Evolutionary conservation across 53 echinoderm and acorn worm genomes (phyloP).

Genomic region (Henricia sp.): DNA sequence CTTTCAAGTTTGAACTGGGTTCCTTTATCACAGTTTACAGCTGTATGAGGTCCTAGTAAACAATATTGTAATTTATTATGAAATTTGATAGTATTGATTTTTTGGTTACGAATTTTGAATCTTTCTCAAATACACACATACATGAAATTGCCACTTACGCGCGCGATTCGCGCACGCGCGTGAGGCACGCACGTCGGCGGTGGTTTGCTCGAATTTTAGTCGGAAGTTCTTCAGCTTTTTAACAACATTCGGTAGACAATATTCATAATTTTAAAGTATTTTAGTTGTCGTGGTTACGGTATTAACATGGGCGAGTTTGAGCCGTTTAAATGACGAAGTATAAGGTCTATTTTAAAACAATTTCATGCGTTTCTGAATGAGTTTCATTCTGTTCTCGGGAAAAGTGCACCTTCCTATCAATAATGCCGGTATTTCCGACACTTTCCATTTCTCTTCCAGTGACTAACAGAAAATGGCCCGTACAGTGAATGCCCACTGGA

Average conservation of each 20-base stretch:
- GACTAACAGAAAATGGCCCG: slow-evolving; percentile 11
- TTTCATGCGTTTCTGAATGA: not conserved
- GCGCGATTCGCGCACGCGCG: no score
- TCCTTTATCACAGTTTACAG: no score
- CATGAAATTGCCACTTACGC: no score
- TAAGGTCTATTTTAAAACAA: not conserved
- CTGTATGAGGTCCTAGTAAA: no score
- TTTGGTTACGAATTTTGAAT: no score
- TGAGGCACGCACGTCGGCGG: no score
- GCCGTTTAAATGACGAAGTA: not conserved
- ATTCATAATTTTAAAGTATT: not conserved
- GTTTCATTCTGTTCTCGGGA: not conserved
- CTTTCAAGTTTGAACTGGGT: no score
- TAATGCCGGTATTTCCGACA: slow-evolving; percentile 6
- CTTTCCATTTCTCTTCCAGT: not conserved
- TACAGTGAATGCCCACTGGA: slow-evolving; percentile 36
- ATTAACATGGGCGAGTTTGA: not conserved
- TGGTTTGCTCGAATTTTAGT: no score
- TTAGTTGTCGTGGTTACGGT: not conserved
- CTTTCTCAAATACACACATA: no score
- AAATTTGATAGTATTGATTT: no score
- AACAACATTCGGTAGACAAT: not conserved
- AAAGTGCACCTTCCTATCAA: not conserved
- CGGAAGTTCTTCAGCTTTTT: no score
- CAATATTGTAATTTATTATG: no score